Evolutionary conservation across 2,888 invertebrate species (phyloP), one percentile per base, ranked within the genome.

Genomic region (Clusia tigrina): DNA sequence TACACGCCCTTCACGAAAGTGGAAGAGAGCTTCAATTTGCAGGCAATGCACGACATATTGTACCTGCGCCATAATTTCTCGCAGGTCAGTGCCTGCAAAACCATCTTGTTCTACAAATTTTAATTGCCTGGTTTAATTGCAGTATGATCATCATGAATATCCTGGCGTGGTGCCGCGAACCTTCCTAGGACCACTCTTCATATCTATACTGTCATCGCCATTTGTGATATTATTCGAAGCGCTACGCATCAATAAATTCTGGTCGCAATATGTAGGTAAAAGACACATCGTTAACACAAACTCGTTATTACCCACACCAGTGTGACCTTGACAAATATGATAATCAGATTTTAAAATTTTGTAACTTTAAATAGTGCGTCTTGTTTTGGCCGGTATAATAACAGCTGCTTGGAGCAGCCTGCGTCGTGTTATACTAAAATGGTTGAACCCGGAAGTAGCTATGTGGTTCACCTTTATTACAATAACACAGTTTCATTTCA

Each of bases 21-120:
- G 57, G 99, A 99, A 85, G 99, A 99, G 86, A 98, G 98, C 85
- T 99, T 99, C 83, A 98, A 98, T 86, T 86, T 98, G 63, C 99
- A 99, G 86, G 98, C 99, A 22, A 92, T 93, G 83, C 99, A 99
- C 85, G 99, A 99, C 85, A 88, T 99, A 77, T 86, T 99, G 54
- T 96, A 94, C 85, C 91, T 95, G 82, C 88, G 91, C 71, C 87
- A 88, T 84, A 93, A 95, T 87, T 86, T 96, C 72, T 87, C 91
- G 62, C 87, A 93, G 91, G 96, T 96, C 88, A 81, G 72, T 59
- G 54, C n/a, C n/a, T n/a, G n/a, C n/a, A n/a, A n/a, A n/a, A n/a
- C 9, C 15, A 23, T 61, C 9, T 32, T 9, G 6, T 32, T 32
- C 6, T 32, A 32, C n/a, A n/a, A n/a, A n/a, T n/a, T n/a, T n/a